Conservation (phyloP, 2,888 invertebrate genomes). For the Endomychus coccineus region DNA sequence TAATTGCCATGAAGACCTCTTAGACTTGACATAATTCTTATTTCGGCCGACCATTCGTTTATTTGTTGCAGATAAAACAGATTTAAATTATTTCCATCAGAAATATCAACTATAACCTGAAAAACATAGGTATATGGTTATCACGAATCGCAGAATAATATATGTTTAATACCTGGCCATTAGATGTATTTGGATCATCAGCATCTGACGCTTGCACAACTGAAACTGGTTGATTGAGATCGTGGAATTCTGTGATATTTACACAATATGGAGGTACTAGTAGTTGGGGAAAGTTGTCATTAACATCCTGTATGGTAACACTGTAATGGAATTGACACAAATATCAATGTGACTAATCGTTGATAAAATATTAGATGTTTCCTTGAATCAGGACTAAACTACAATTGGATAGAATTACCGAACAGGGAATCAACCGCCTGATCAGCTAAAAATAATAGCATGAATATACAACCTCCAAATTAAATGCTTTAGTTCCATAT, state of each 20-base stretch:
- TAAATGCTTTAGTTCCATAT: too few species aligned
- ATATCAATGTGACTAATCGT: too few species aligned
- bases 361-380: too few species aligned
- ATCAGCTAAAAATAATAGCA: too few species aligned
- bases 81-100: constrained; percentile 35
- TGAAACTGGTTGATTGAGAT: constrained; percentile 68
- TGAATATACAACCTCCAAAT: too few species aligned
- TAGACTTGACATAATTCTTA: constrained; percentile 63
- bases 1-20: constrained; percentile 84
- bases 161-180: constrained; percentile 57
- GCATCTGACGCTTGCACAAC: constrained; percentile 72
- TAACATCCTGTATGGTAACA: constrained; percentile 73
- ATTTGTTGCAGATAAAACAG: constrained; percentile 65
- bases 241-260: constrained; percentile 82
- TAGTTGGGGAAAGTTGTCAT: constrained; percentile 75
- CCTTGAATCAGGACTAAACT: too few species aligned
- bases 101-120: constrained; percentile 39
- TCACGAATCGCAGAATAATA: background rate
- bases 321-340: constrained; percentile 47
- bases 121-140: constrained; percentile 10
- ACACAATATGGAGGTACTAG: constrained; percentile 63
- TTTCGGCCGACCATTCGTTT: constrained; percentile 68
- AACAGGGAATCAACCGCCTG: too few species aligned
- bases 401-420: too few species aligned
- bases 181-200: constrained; percentile 72